Conservation (phyloP, 2,113 vertebrate species). For the Rutilus rutilus region DNA sequence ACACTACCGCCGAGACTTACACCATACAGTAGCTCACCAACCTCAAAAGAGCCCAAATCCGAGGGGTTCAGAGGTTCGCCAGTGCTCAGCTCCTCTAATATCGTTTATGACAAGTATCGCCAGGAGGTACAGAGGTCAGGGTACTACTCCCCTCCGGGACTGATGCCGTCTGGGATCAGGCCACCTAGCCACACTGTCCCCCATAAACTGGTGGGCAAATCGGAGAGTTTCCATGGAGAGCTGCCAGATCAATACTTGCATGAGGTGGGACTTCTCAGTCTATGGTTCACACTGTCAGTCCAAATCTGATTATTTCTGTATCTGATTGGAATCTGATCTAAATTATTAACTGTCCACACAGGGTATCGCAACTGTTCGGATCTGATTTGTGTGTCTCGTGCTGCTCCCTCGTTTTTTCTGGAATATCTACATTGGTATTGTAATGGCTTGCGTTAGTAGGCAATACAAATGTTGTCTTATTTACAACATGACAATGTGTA, state of each 20-base stretch:
- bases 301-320: no score
- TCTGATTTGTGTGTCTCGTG: no score
- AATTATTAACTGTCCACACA: neutral
- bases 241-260: conserved; percentile 74
- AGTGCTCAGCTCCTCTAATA: conserved; percentile 68
- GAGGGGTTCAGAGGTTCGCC: conserved; percentile 69
- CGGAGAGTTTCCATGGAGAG: conserved; percentile 79
- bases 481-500: no score
- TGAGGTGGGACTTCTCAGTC: conserved; percentile 65
- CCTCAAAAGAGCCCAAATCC: conserved; percentile 74
- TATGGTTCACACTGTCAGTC: no score
- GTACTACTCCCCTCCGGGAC: conserved; percentile 77
- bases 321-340: no score
- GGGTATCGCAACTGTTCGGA: no score
- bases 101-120: conserved; percentile 85
- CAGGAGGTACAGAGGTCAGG: conserved; percentile 86
- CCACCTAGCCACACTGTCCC: conserved; percentile 74
- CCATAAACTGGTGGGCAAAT: conserved; percentile 79
- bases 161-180: conserved; percentile 80
- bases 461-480: no score
- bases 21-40: conserved; percentile 67
- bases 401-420: no score
- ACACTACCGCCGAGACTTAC: conserved; percentile 73
- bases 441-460: no score
- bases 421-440: no score